Percentiles rank a stretch among this genome's conserved stretches.
Conservation (phyloP, 2,113 vertebrate genomes). For the Clarias batrachus region DNA sequence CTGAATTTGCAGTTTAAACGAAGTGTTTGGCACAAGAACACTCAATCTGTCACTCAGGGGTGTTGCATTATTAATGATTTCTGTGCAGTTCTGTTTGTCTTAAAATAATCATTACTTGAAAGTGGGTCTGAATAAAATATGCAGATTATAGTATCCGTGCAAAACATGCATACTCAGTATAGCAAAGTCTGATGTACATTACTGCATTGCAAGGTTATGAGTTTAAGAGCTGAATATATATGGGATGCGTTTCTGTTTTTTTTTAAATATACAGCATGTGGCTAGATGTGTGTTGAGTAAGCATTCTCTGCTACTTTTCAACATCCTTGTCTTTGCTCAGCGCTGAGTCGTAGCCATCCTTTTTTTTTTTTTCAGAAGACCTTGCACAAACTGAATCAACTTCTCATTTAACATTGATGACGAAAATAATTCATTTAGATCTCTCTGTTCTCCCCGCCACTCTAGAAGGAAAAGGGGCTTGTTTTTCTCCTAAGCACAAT, state of each 20-base stretch:
- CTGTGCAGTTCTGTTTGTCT: constrained; percentile 11
- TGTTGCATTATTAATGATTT: neutral
- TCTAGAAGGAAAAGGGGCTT: constrained; percentile 40
- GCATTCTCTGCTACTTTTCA: constrained; percentile 9
- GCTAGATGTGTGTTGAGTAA: neutral
- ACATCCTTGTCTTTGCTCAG: constrained; percentile 10
- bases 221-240: neutral
- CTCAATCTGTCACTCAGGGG: neutral
- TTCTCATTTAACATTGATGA: constrained; percentile 47
- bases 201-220: neutral
- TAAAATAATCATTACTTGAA: constrained; percentile 22
- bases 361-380: constrained; percentile 16
- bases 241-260: neutral
- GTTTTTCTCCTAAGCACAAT: constrained; percentile 40
- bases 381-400: constrained; percentile 30
- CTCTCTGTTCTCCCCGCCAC: neutral
- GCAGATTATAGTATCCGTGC: constrained; percentile 7
- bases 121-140: constrained; percentile 1
- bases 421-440: constrained; percentile 27
- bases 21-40: neutral
- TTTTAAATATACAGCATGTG: neutral
- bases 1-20: neutral
- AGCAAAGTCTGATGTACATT: neutral
- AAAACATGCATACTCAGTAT: neutral
- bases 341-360: constrained; percentile 10